Conservation (phyloP, 2,888 invertebrate species). For the Eupithecia insigniata region DNA sequence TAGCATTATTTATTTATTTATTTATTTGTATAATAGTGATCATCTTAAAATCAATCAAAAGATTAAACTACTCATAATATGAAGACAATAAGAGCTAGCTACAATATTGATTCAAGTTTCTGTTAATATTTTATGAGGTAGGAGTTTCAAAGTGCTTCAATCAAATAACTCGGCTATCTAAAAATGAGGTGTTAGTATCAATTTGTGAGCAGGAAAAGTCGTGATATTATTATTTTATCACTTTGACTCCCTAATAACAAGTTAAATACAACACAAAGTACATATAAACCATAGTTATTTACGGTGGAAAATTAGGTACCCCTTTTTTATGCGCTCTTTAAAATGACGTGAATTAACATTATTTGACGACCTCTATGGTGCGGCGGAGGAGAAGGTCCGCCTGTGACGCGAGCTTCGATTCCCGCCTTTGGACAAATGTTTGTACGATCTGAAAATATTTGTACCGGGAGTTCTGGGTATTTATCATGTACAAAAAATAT, state of each 20-base stretch:
- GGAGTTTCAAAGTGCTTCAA: not conserved
- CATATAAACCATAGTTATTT: not conserved
- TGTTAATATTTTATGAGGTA: not conserved
- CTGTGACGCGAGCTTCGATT: too few relatives aligned
- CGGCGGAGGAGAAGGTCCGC: too few relatives aligned
- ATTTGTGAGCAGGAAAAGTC: slow-evolving; percentile 43
- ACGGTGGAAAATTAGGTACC: slow-evolving; percentile 3
- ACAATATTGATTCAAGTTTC: not conserved
- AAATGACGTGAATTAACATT: not conserved
- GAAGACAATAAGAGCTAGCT: not conserved
- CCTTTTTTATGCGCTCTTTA: not conserved
- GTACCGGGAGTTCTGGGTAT: too few relatives aligned
- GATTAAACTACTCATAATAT: too few relatives aligned
- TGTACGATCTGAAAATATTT: too few relatives aligned
- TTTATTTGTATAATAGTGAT: too few relatives aligned
- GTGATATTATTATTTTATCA: slow-evolving; percentile 42
- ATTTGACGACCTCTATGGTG: too few relatives aligned
- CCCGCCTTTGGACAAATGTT: too few relatives aligned
- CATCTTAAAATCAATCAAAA: too few relatives aligned
- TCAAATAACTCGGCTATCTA: slow-evolving; percentile 3
- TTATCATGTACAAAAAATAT: too few relatives aligned
- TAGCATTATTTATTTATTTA: too few relatives aligned
- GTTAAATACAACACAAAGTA: not conserved
- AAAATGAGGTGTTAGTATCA: slow-evolving; percentile 16
- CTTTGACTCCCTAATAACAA: slow-evolving; percentile 1